Percentiles rank a stretch among this genome's conserved stretches.
Conservation (phyloP, 2,113 vertebrate species). For the Struthidea cinerea region DNA sequence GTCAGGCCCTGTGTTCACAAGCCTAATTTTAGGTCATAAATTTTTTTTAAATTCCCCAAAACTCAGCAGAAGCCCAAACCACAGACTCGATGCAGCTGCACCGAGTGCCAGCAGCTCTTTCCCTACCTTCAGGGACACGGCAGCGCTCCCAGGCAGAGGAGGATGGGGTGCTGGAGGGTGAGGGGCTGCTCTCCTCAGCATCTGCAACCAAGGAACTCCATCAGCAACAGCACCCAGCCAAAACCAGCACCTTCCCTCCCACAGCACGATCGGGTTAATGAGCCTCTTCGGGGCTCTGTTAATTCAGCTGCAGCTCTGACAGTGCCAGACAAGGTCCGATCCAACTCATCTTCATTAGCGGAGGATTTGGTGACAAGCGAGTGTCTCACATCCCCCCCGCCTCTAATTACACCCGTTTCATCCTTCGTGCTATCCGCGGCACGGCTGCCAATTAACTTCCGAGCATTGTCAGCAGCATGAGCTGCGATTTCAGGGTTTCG, state of each 20-base stretch:
- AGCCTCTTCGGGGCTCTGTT: background rate
- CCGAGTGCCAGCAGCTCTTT: background rate
- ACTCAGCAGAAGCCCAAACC: background rate
- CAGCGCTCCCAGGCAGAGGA: conserved; percentile 69
- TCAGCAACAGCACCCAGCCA: background rate
- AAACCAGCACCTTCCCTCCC: background rate
- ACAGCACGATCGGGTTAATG: rapidly evolving
- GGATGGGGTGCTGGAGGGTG: conserved; percentile 64
- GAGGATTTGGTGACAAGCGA: conserved; percentile 20
- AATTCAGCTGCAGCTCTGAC: background rate
- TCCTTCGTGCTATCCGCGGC: background rate
- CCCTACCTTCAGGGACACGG: conserved; percentile 74
- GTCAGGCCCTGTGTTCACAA: background rate
- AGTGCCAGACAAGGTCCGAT: background rate
- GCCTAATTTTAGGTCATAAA: background rate
- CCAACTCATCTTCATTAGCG: background rate
- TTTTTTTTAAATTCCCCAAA: background rate
- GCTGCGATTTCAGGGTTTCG: background rate
- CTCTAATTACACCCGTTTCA: background rate
- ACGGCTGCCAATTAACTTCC: background rate
- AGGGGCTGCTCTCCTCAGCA: conserved; percentile 65
- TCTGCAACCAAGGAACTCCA: conserved; percentile 30
- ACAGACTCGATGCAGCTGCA: rapidly evolving
- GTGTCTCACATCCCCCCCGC: background rate
- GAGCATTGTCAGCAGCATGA: background rate